Evolutionary conservation across 2,797 vertebrate genomes (phyloP), one percentile per base, ranked within the genome.

Genomic region (Sphenodon punctatus): DNA sequence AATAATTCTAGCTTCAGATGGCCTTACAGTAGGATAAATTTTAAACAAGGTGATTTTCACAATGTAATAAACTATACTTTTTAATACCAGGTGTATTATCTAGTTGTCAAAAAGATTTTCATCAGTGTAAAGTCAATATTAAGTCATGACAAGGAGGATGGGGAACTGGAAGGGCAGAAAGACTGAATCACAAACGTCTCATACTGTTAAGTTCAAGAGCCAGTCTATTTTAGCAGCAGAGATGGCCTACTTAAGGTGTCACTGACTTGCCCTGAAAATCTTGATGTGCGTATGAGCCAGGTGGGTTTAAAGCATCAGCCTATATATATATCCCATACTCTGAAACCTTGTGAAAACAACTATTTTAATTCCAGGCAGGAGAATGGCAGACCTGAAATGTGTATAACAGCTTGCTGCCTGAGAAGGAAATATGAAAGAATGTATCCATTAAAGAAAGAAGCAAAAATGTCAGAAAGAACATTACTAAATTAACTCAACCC

Each of bases 31-130:
- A 58, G 7, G 2, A 55, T 81, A 55, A 79, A 23, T 74, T 68
- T 76, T 22, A 39, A 36, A 70, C 48, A 78, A 79, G 67, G 65
- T 4, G 23, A 32, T n/a, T 58, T 49, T n/a, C 48, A n/a, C n/a
- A n/a, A n/a, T n/a, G n/a, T n/a, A n/a, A n/a, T n/a, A n/a, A n/a
- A n/a, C n/a, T n/a, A n/a, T n/a, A n/a, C n/a, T n/a, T 20, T 78
- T 59, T 80, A 84, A 86, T 82, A 69, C 76, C 67, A 88, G 67
- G 45, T 80, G 48, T 82, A 86, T 65, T 61, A 78, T 82, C 56
- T 80, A 77, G 16, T 60, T 84, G 30, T 88, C 79, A 86, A 61
- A 73, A 84, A 86, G 19, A 36, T 80, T 86, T 83, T 87, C 10
- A 53, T 86, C 20, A 48, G 19, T 46, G 43, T 77, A 25, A 75